Evolutionary conservation across 2,888 invertebrate species (phyloP), one percentile per base, ranked within the genome.

Genomic region (Teinopalpus imperialis): DNA sequence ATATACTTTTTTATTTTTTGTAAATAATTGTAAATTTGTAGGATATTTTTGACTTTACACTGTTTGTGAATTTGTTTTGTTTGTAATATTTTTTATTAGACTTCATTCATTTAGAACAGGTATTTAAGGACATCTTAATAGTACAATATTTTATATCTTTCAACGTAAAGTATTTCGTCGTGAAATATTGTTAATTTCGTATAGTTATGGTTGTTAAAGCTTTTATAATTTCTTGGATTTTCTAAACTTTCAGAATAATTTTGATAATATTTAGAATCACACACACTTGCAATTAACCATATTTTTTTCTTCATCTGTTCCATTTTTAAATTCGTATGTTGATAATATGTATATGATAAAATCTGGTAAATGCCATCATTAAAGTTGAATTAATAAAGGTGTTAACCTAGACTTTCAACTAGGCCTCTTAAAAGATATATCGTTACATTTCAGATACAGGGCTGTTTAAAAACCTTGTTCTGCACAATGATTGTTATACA

Each of bases 11-110:
- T 61, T 73, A 63, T 62, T 68, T 74, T 81, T 77, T 87, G 83
- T 87, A 87, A 69, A 86, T 85, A 83, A 69, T 71, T 87, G 87
- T 88, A 88, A 70, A 86, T 81, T 80, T 78, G 63, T 87, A 85
- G 77, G 68, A 67, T 77, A 75, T 70, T 75, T 44, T 45, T 67
- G 69, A 59, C 57, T 56, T 53, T 72, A 73, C 68, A 63, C 64
- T 57, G 53, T 69, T 74, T 65, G 75, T 76, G 77, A 78, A 78
- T 80, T 69, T 81, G 76, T 68, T 74, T 46, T 46, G 34, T 46
- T 46, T 49, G 31, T 27, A 45, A 41, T 41, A 43, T 37, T 44
- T 41, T 42, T 34, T 39, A 41, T 36, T 45, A 39, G 34, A 29
- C 16, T 29, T 18, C 29, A 40, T 29, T 45, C 26, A 39, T 45